Evolutionary conservation across 1,140 invertebrate species (phyloP), one percentile per base, ranked within the genome.

Genomic region (Druon quercuslanigerum): DNA sequence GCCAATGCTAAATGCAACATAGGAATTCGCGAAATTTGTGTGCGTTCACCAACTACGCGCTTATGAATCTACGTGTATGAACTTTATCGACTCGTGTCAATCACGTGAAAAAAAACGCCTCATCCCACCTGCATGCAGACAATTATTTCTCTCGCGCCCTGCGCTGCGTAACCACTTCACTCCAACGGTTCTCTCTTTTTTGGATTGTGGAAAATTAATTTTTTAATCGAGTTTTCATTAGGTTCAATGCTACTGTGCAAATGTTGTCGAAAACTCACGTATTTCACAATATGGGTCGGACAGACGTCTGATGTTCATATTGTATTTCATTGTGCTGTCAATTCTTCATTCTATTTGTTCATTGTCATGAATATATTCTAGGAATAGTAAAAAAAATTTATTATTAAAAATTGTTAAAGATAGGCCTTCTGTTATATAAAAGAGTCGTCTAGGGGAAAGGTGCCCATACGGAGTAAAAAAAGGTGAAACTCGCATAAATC

Each of bases 41-140:
- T 46, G 60, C n/a, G 6, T 66, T 16, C 79, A 79, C 71, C 57
- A 51, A 72, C 81, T 71, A 76, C 60, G 66, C 83, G 80, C 86
- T 88, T 87, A 88, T 89, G 46, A 79, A 79, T 82, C 80, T 80
- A 78, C 79, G 82, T 85, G 79, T 85, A 87, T 84, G 87, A 84
- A 87, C 84, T 88, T 86, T 89, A 90, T 89, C 88, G 88, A 89
- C 87, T 87, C 84, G 81, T 88, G 87, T 90, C 89, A 89, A 90
- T 90, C 89, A 89, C 78, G 54, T 11, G 77, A 78, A 81, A 82
- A 82, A 84, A 80, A 83, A 74, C 76, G 70, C 77, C 78, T 73
- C 73, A 76, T 74, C 17, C 78, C 56, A 74, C 74, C 12, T 7
- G 33, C 70, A 74, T 77, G 71, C 60, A 74, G 72, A 73, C 75